phyloP scores from a whole-genome alignment of 2,113 vertebrate species.

The Proterorhinus semilunaris region DNA sequence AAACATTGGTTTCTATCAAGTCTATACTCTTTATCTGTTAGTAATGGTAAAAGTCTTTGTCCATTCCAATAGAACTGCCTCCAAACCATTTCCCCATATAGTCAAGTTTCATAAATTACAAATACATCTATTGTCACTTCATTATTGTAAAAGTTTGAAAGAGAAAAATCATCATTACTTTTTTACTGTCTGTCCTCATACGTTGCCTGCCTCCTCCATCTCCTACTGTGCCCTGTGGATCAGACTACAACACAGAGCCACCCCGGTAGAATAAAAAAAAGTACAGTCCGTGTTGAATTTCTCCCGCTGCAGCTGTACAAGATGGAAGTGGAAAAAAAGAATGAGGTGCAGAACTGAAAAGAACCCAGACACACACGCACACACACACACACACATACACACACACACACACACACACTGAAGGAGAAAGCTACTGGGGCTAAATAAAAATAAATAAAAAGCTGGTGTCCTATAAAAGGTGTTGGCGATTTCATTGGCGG shows the following conservation, averaged over 20 bases:
- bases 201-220: slow-evolving; percentile 20
- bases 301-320: slow-evolving; percentile 28
- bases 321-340: slow-evolving; percentile 19
- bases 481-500: slow-evolving; percentile 63
- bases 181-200: background rate
- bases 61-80: too few species aligned
- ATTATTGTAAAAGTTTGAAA: background rate
- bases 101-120: too few species aligned
- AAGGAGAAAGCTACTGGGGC: slow-evolving; percentile 33
- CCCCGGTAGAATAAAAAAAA: slow-evolving; percentile 28
- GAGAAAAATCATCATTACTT: background rate
- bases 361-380: slow-evolving; percentile 9
- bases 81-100: too few species aligned
- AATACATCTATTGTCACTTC: too few species aligned
- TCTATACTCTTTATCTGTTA: too few species aligned
- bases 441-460: slow-evolving; percentile 68
- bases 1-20: too few species aligned
- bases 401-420: slow-evolving; percentile 7
- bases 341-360: slow-evolving; percentile 9
- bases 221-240: slow-evolving; percentile 38
- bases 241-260: background rate
- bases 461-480: slow-evolving; percentile 64
- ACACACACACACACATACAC: slow-evolving; percentile 9
- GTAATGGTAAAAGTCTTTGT: too few species aligned
- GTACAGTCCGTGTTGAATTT: slow-evolving; percentile 23